Evolutionary conservation across 2,797 vertebrate genomes (phyloP), one percentile per base, ranked within the genome.

Genomic region (Anniella stebbinsi): DNA sequence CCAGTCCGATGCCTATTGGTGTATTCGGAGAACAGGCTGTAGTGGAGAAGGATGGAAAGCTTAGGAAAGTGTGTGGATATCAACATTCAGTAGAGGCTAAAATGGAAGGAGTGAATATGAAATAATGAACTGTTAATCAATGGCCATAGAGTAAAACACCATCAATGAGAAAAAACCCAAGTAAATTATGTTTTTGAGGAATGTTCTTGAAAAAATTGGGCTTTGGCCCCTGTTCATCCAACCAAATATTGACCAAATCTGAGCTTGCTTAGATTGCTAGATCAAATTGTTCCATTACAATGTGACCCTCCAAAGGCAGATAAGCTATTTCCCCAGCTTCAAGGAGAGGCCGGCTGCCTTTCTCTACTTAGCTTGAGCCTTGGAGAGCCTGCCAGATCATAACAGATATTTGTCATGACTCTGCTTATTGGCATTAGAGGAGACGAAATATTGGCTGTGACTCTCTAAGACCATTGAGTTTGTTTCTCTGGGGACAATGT

Each of bases 401-500:
- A 87, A 57, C 8, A 83, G 76, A 75, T 89, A 82, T 15, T 93
- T 45, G 70, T 67, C 67, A 80, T 12, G 88, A 45, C 36, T 13
- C 48, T 91, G 60, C 41, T 28, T 66, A 87, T 36, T 63, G 83
- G 82, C 80, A 75, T 15, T 18, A 86, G 84, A 93, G 73, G 84
- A 94, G 66, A 54, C 84, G 83, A 75, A 36, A 90, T 86, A 86
- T n/a, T 21, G n/a, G 70, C 36, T 30, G 18, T 54, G 57, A 89
- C 21, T 86, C 15, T 57, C 28, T 81, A 72, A 38, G 51, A 69
- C n/a, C 91, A 13, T 66, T 90, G 73, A 93, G 73, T 88, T 0
- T 41, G n/a, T 82, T 51, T 87, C 89, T 90, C 91, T 63, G 80
- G 78, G 80, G 87, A 87, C 80, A 88, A 4, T 51, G 41, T 92